Base-by-base conservation (phyloP, 2,113 vertebrate species). In the Trogon surrucura region DNA sequence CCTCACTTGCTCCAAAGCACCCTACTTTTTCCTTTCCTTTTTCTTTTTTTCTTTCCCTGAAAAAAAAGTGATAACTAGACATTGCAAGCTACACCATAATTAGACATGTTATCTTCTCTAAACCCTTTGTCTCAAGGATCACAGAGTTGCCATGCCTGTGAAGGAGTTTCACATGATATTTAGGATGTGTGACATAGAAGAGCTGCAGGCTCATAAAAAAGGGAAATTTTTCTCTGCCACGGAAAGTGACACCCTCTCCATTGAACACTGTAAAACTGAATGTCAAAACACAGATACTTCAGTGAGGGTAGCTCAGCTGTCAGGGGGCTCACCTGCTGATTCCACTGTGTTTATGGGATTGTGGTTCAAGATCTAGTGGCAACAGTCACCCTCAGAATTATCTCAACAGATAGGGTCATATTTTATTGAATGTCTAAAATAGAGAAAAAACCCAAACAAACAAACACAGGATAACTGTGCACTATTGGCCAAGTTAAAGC, bases 1-100 rank as follows among this genome's bases (percentile, higher is more conserved):
- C 64, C 60, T 89, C 56, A 58, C 81, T 95, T 96, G 77, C 88
- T 97, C 82, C 85, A 93, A 88, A 80, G 81, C 26, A 50, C 13
- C 12, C 8, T 82, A 30, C 16, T 50, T 47, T 79, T 29, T 57
- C 21, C 58, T 80, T 27, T 47, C 22, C 6, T 47, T 47, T n/a
- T 29, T 17, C 13, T 32, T 61, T 27, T 62, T 74, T 34, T 44
- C 3, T 84, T 79, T 60, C 18, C 9, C 7, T 34, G n/a, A 66
- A 67, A 71, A n/a, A 72, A 74, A 72, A 54, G 3, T 54, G 30
- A 56, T 66, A 53, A 29, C 14, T 69, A 92, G 61, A 54, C 16
- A 10, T 53, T 89, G 57, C 45, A 80, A 81, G 38, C 22, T 38
- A 38, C 29, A 65, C 54, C 21, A 5, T 91, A 93, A 60, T 96